phyloP scores from a whole-genome alignment of 2,797 vertebrate genomes.

The Mormyrus hasselquistii region DNA sequence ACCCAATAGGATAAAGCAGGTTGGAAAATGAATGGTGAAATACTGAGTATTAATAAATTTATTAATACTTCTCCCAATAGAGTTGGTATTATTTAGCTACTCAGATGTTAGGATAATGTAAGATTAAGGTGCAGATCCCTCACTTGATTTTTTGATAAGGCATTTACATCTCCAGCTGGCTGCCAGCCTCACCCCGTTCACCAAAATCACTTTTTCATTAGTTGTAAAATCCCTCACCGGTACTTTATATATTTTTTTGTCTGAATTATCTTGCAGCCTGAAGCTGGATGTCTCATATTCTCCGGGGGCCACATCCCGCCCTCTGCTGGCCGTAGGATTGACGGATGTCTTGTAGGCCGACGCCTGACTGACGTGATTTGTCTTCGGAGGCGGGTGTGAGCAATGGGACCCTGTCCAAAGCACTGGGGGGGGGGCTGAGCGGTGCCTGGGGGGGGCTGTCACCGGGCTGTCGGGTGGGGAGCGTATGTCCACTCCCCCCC shows the following conservation, averaged over 20 bases:
- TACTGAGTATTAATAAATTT: background rate
- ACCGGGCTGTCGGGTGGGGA: background rate
- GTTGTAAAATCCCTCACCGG: background rate
- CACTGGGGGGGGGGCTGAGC: background rate
- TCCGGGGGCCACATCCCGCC: background rate
- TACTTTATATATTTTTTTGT: background rate
- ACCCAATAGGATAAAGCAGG: no score
- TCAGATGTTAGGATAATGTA: background rate
- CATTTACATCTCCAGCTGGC: background rate
- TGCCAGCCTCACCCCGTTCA: background rate
- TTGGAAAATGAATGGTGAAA: background rate
- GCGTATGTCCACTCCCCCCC: background rate
- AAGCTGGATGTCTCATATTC: background rate
- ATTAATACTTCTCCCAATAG: background rate
- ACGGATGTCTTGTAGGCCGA: conserved; percentile 5
- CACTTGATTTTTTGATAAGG: background rate
- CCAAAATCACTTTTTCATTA: conserved; percentile 7
- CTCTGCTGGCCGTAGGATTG: background rate
- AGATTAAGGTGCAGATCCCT: background rate
- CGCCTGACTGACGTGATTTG: conserved; percentile 24
- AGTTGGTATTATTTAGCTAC: background rate
- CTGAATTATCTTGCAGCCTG: background rate
- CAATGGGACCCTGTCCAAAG: conserved; percentile 12
- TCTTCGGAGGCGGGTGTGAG: conserved; percentile 20
- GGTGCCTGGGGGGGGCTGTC: conserved; percentile 4